A percentile compares a stretch with the other conserved stretches of the same genome.
phyloP scores from a whole-genome alignment of 53 echinoderm and acorn worm genomes.

The Mesocentrotus franciscanus region DNA sequence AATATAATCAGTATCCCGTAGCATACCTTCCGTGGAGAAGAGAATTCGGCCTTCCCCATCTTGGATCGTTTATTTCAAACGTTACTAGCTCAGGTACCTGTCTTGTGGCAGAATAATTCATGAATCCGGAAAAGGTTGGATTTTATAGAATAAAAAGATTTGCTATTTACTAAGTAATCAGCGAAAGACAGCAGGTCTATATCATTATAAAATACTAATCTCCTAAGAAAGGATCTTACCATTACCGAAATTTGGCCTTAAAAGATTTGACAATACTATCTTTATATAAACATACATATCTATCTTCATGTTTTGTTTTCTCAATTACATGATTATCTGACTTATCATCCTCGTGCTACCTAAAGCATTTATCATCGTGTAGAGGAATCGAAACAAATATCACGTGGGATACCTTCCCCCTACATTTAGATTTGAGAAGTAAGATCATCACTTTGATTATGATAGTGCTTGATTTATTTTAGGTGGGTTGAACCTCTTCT shows the following conservation, averaged over 20 bases:
- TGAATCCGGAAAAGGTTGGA: neutral
- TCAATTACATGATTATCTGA: too few species aligned
- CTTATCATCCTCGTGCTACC: neutral
- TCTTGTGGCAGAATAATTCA: neutral
- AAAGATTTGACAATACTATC: too few species aligned
- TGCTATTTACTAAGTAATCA: too few species aligned
- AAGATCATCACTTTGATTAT: neutral
- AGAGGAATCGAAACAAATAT: neutral
- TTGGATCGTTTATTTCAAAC: neutral
- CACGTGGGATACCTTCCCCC: neutral
- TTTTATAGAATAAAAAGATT: neutral
- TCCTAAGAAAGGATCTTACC: too few species aligned
- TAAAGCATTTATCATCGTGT: neutral
- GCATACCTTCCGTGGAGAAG: neutral
- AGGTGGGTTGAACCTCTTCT: too few species aligned
- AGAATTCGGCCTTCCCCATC: neutral
- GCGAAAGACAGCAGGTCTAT: too few species aligned
- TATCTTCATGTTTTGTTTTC: too few species aligned
- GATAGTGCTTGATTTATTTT: neutral
- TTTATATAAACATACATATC: too few species aligned
- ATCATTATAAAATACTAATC: too few species aligned
- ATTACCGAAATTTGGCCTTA: too few species aligned
- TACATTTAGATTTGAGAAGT: neutral
- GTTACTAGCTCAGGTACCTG: too few species aligned
- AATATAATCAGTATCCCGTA: neutral